Percentiles rank a stretch among this genome's conserved stretches.
Conservation (phyloP, 2,113 vertebrate genomes). For the Nothobranchius kuhntae region DNA sequence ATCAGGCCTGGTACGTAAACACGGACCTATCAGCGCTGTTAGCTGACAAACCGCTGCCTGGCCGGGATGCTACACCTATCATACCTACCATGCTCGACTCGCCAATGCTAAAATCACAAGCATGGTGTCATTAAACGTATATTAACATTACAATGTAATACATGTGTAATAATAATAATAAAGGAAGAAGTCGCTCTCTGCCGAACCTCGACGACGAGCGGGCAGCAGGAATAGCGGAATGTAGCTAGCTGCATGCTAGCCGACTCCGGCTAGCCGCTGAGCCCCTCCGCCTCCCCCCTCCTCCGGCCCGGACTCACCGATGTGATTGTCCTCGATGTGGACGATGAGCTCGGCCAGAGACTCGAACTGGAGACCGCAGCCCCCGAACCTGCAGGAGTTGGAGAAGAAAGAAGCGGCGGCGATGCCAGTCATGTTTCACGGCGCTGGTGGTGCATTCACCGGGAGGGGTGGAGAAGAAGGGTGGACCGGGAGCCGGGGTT, state of each 20-base stretch:
- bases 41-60: slow-evolving; percentile 62
- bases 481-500: slow-evolving; percentile 40
- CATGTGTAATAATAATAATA: not conserved
- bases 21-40: slow-evolving; percentile 26
- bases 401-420: slow-evolving; percentile 98
- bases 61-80: slow-evolving; percentile 66
- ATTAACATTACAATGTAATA: no score
- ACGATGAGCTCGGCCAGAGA: slow-evolving; percentile 94
- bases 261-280: slow-evolving; percentile 47
- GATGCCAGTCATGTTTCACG: slow-evolving; percentile 91
- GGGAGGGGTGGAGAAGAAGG: slow-evolving; percentile 32
- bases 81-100: slow-evolving; percentile 45
- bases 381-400: slow-evolving; percentile 94
- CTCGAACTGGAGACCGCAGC: slow-evolving; percentile 94
- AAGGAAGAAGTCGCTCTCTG: not conserved
- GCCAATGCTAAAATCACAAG: slow-evolving; percentile 26
- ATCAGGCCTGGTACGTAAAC: slow-evolving; percentile 60
- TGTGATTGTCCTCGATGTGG: slow-evolving; percentile 97
- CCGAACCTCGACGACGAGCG: slow-evolving; percentile 15
- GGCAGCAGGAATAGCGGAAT: slow-evolving; percentile 66
- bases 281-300: slow-evolving; percentile 31
- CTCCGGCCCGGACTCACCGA: slow-evolving; percentile 74
- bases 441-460: slow-evolving; percentile 70
- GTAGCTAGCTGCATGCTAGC: slow-evolving; percentile 47
- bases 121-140: not conserved